phyloP scores from a whole-genome alignment of 2,888 invertebrate genomes.

The Brenthis hecate region DNA sequence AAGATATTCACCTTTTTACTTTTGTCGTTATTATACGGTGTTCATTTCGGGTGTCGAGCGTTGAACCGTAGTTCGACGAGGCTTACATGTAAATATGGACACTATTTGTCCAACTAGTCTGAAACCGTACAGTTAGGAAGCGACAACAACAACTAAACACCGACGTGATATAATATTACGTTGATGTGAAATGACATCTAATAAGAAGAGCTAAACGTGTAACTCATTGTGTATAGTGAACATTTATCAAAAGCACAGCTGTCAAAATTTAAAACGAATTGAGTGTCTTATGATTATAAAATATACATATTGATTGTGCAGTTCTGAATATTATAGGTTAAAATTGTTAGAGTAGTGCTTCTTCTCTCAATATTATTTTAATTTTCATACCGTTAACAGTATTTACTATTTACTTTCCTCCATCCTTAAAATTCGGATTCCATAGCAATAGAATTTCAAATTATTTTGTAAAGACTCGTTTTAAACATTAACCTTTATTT shows the following conservation, averaged over 20 bases:
- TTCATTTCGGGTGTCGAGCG: slow-evolving; percentile 53
- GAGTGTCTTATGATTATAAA: slow-evolving; percentile 30
- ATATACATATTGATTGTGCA: slow-evolving; percentile 39
- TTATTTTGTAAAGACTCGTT: slow-evolving; percentile 34
- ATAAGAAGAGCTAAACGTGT: slow-evolving; percentile 41
- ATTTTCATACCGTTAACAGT: slow-evolving; percentile 18
- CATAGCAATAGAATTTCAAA: slow-evolving; percentile 35
- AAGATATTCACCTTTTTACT: neutral
- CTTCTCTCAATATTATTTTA: slow-evolving; percentile 27
- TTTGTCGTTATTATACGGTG: slow-evolving; percentile 53
- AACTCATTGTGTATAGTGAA: slow-evolving; percentile 30
- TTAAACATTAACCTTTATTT: slow-evolving; percentile 3
- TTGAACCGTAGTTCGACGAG: slow-evolving; percentile 49
- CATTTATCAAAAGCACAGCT: slow-evolving; percentile 33
- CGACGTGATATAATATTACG: slow-evolving; percentile 51
- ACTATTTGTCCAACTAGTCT: slow-evolving; percentile 66
- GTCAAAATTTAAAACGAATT: slow-evolving; percentile 31
- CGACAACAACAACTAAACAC: slow-evolving; percentile 80
- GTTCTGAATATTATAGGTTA: slow-evolving; percentile 32
- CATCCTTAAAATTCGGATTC: slow-evolving; percentile 24
- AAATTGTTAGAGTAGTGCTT: slow-evolving; percentile 33
- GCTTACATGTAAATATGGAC: slow-evolving; percentile 57
- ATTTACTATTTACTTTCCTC: slow-evolving; percentile 6
- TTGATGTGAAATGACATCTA: slow-evolving; percentile 55
- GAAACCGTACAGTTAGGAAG: slow-evolving; percentile 67